A percentile compares a stretch with the other conserved stretches of the same genome.
phyloP scores from a whole-genome alignment of 2,797 vertebrate genomes.

The Gallinago solitaria region DNA sequence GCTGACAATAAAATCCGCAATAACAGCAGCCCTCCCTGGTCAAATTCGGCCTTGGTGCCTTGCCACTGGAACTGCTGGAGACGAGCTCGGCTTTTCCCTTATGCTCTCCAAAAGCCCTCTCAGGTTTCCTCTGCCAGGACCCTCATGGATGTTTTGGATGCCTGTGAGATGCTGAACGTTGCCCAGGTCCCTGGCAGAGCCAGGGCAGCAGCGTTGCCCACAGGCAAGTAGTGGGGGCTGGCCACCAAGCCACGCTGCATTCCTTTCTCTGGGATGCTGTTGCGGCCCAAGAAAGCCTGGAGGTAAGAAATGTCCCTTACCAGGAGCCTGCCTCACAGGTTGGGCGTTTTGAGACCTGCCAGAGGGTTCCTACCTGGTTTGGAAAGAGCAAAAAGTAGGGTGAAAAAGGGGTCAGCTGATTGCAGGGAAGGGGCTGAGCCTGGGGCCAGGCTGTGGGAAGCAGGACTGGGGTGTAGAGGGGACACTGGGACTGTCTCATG shows the following conservation, averaged over 20 bases:
- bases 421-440: neutral
- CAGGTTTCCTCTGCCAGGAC: neutral
- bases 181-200: neutral
- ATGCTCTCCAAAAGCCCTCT: neutral
- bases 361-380: neutral
- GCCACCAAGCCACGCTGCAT: rapidly evolving
- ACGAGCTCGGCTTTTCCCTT: neutral
- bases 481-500: rapidly evolving
- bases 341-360: neutral
- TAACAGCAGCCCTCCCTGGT: neutral
- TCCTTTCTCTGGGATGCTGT: neutral
- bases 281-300: neutral
- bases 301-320: neutral
- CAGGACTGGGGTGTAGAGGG: neutral
- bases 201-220: rapidly evolving
- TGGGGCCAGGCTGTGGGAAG: neutral
- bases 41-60: neutral
- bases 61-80: neutral
- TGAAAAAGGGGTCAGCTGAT: rapidly evolving
- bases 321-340: neutral
- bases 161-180: rapidly evolving
- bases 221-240: rapidly evolving
- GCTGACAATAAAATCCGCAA: neutral
- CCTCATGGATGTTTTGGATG: neutral
- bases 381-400: neutral